Percentiles rank a stretch among this genome's conserved stretches.
phyloP scores from a whole-genome alignment of 2,113 vertebrate genomes.

The Hemiprocne comata region DNA sequence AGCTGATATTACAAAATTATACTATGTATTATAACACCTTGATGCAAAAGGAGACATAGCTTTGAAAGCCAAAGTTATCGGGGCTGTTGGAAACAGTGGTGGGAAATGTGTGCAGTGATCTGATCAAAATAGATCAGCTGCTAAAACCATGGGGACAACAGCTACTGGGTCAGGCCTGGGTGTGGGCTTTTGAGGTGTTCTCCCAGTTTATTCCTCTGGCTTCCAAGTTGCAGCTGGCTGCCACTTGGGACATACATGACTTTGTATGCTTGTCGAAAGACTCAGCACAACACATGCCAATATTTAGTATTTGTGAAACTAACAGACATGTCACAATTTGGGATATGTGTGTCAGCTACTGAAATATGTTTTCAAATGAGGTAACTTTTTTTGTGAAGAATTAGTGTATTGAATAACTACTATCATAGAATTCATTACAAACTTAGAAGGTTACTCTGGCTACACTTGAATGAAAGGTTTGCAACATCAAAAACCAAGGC shows the following conservation, averaged over 20 bases:
- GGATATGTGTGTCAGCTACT: neutral
- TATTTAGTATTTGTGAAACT: neutral
- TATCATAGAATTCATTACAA: neutral
- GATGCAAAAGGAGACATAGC: neutral
- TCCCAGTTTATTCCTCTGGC: neutral
- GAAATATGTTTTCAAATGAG: neutral
- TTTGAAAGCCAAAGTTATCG: neutral
- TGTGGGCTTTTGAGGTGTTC: neutral
- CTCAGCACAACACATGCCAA: neutral
- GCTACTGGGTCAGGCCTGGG: neutral
- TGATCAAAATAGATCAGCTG: neutral
- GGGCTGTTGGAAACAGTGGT: neutral
- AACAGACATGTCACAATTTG: neutral
- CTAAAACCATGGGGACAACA: neutral
- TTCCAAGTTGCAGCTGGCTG: neutral
- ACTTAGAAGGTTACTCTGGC: neutral
- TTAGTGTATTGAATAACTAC: neutral
- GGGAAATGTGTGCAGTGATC: neutral
- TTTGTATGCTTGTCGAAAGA: neutral
- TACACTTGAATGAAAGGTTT: neutral
- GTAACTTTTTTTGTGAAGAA: neutral
- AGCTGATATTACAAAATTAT: neutral
- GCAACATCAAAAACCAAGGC: neutral
- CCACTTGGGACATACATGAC: neutral
- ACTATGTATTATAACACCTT: fast-evolving